Base-by-base conservation (phyloP, 2,113 vertebrate genomes). In the Potamarius usumacintae region DNA sequence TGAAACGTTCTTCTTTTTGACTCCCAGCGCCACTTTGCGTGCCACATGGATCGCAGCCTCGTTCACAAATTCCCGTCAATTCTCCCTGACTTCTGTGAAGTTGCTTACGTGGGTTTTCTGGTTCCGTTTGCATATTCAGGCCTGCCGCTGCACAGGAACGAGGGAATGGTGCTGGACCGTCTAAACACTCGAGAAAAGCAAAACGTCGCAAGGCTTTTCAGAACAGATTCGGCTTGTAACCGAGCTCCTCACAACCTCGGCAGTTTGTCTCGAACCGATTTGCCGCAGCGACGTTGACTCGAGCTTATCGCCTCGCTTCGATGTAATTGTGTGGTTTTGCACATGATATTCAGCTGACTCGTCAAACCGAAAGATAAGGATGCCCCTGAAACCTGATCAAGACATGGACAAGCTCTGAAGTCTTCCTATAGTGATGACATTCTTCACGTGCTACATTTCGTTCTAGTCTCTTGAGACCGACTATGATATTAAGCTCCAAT, bases 31-130 rank as follows among this genome's bases (percentile, higher is more conserved):
- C 91, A 92, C 71, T 0, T 5, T 22, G 7, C 12, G 91, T 81
- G 89, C 89, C 83, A 20, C 9, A 1, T 30, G 15, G 90, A 93
- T 92, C 89, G 92, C 93, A 92, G 94, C 92, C 93, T 93, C 92
- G 52, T 93, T 93, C 94, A 93, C 92, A 93, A 94, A 94, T 94
- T 91, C 92, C 94, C 92, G 93, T 91, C 93, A 91, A 91, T 94
- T 94, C 92, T 94, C 94, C 93, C 86, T 96, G 94, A 96, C 95
- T 96, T 96, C 95, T 95, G 95, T 96, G 95, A 96, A 96, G 95
- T 96, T 96, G 95, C 93, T 91, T 94, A 93, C 92, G 92, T 83
- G 85, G 92, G 87, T 85, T 91, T 91, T 88, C 92, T 92, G 92
- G 79, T 93, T 89, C 90, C 92, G 93, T 93, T 93, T 92, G 86